Conservation (phyloP, 1,140 invertebrate species). For the Papilio glaucus region DNA sequence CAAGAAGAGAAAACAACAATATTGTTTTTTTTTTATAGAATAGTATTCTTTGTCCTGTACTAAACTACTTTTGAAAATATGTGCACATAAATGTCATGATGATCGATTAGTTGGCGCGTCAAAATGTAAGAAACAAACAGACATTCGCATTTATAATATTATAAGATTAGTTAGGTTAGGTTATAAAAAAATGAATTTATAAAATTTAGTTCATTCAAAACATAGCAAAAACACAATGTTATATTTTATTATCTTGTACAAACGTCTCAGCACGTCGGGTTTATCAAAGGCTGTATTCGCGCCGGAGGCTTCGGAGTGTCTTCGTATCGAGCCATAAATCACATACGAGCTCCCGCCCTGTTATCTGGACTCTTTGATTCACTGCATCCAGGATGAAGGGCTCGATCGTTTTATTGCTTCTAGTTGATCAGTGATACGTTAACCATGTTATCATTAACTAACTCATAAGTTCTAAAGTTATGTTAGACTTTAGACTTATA, state of each 20-base stretch:
- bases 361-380: conserved; percentile 16
- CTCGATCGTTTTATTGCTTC: conserved; percentile 5
- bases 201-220: too few species aligned
- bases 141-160: too few species aligned
- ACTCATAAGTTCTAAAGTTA: background rate
- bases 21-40: too few species aligned
- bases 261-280: background rate
- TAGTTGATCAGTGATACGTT: conserved; percentile 7
- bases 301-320: background rate
- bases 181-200: too few species aligned
- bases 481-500: background rate
- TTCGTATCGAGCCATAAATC: background rate
- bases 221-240: background rate
- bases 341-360: background rate
- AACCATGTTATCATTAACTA: background rate
- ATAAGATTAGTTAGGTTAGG: too few species aligned
- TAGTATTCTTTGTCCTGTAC: too few species aligned
- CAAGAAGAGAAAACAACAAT: too few species aligned
- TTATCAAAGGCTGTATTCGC: background rate
- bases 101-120: too few species aligned
- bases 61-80: too few species aligned
- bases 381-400: conserved; percentile 4
- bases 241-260: background rate
- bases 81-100: too few species aligned
- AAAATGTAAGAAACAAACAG: too few species aligned